Percentiles rank a stretch among this genome's conserved stretches.
Conservation (phyloP, 2,113 vertebrate genomes). For the Psittacara wagleri region DNA sequence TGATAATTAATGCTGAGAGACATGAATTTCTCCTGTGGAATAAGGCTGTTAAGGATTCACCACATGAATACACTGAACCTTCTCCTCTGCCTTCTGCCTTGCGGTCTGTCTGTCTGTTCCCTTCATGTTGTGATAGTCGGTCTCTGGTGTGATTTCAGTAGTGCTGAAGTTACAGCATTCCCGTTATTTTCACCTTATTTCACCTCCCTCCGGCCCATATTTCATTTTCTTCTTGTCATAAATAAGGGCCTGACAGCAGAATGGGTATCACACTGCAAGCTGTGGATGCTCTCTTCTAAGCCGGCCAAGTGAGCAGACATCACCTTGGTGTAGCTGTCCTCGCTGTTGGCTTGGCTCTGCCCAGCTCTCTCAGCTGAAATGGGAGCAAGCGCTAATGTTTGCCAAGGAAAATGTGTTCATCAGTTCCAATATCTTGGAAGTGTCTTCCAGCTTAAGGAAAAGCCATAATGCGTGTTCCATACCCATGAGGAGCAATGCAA, state of each 20-base stretch:
- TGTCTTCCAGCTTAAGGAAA: neutral
- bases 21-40: neutral
- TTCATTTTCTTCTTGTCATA: neutral
- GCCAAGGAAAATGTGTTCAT: neutral
- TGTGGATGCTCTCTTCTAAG: neutral
- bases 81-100: neutral
- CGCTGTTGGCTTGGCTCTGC: neutral
- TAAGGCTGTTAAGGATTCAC: neutral
- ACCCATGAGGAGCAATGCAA: neutral
- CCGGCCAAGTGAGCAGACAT: fast-evolving
- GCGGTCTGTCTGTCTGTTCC: neutral
- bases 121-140: neutral
- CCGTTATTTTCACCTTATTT: neutral
- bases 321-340: neutral
- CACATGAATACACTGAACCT: neutral
- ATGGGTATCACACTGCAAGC: neutral
- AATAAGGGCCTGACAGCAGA: neutral
- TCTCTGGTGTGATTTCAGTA: neutral
- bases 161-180: neutral
- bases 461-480: neutral
- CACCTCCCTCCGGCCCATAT: neutral
- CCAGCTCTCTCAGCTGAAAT: neutral
- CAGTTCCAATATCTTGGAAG: neutral
- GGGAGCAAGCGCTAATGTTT: neutral
- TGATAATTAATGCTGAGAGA: neutral